These are phyloP conservation scores for Ernsta delagoae DNA, from an alignment of 2,888 invertebrate genomes.

Conservation along the genomic window DNA sequence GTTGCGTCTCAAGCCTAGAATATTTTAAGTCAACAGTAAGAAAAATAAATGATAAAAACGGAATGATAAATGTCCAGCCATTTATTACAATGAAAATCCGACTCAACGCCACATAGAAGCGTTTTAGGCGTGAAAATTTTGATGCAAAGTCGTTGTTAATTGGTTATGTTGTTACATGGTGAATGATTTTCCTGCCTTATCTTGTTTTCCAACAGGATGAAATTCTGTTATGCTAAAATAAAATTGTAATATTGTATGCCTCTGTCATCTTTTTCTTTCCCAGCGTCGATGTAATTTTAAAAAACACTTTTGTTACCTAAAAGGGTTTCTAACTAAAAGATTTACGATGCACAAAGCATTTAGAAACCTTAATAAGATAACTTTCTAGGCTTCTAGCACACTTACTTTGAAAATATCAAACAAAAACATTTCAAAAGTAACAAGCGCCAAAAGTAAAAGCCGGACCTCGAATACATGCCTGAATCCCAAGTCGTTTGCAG, in stretches of 20 bases:
- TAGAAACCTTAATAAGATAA: not conserved
- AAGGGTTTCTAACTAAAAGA: no score
- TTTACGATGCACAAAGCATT: not conserved
- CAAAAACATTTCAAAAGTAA: conserved; percentile 1
- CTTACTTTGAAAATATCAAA: conserved; percentile 2
- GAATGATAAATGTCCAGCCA: conserved; percentile 22
- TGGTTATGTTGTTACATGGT: not conserved
- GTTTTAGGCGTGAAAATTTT: conserved; percentile 8
- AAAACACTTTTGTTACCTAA: no score
- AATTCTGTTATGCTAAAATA: no score
- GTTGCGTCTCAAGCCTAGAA: not conserved
- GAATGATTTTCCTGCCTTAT: not conserved
- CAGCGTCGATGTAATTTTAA: no score
- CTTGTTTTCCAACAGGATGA: no score
- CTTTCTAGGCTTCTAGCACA: not conserved
- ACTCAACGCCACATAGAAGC: conserved; percentile 5
- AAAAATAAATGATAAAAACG: not conserved
- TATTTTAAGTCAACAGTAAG: not conserved
- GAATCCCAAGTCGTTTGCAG: conserved; percentile 26
- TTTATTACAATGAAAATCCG: conserved; percentile 25
- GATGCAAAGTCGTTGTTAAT: not conserved
- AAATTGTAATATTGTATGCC: no score
- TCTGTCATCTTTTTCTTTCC: no score
- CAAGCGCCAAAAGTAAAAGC: conserved; percentile 8
- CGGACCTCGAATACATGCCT: conserved; percentile 11